Base-by-base conservation (phyloP, 2,888 invertebrate species). In the Folsomia manolachei region DNA sequence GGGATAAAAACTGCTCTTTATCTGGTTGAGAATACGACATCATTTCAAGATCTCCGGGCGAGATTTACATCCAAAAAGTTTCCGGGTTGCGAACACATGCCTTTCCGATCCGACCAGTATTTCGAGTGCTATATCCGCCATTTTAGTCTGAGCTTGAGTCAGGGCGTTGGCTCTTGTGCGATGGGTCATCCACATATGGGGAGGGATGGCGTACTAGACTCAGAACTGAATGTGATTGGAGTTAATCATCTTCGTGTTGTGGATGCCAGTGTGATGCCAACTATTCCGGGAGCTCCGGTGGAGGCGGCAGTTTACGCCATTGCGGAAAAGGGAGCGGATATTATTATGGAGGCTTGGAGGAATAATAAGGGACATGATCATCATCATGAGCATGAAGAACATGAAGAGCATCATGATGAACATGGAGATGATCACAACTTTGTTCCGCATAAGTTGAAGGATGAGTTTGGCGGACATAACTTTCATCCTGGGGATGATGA, bases 21-120 rank as follows among this genome's bases (percentile, higher is more conserved):
- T 70, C n/a, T 77, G 2, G 75, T 77, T 4, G 77, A 77, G 65
- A 75, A 75, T 52, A 75, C 77, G 11, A 75, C 77, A 14, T 70
- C 70, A 0, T 77, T 77, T 64, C 73, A 73, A n/a, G 69, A 71
- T 60, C 52, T 77, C 14, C n/a, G 75, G 53, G 75, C 77, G 11
- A 63, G 75, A 24, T 75, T 77, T 53, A 77, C 77, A 2, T 72
- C 70, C n/a, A 72, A 73, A 66, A 74, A 74, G 25, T 75, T 77
- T 61, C 77, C 77, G 0, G 77, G 77, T 0, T 77, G 77, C 60
- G 77, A 77, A 26, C 73, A 75, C 69, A 69, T 72, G 66, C 27
- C 67, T 1, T 73, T 73, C 21, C 26, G 73, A 56, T 66, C 66
- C 26, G 73, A 73, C 25, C 67, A 70, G n/a, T 73, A 73, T 39